Evolutionary conservation across 92 coral and sea anemone species (phyloP).

Genomic region (Heliopora coerulea): DNA sequence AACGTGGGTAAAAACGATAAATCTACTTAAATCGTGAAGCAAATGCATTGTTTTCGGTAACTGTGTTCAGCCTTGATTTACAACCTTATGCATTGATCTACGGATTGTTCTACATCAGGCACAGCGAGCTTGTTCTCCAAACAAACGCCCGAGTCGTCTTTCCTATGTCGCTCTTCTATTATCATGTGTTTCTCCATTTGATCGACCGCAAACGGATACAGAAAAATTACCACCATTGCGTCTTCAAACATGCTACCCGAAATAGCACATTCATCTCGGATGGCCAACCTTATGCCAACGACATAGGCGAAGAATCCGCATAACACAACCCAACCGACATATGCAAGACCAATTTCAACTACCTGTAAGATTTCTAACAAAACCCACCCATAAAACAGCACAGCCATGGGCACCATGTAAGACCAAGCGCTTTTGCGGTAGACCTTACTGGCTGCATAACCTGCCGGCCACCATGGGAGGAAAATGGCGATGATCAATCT

Average conservation of each 20-base stretch:
- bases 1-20: no score
- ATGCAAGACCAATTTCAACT: conserved; percentile 53
- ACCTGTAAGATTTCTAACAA: conserved; percentile 54
- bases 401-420: conserved; percentile 60
- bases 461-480: conserved; percentile 66
- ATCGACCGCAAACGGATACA: conserved; percentile 70
- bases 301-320: conserved; percentile 64
- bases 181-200: conserved; percentile 79
- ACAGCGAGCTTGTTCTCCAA: conserved; percentile 15
- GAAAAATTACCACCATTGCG: conserved; percentile 59
- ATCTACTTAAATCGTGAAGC: no score
- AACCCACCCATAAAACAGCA: conserved; percentile 63
- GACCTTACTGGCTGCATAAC: conserved; percentile 63
- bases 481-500: conserved; percentile 53
- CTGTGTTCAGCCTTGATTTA: background rate
- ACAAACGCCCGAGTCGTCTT: conserved; percentile 13
- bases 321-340: conserved; percentile 65
- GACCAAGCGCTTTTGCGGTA: conserved; percentile 40
- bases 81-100: background rate
- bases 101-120: background rate
- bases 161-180: conserved; percentile 31
- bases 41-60: no score
- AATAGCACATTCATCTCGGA: conserved; percentile 72
- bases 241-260: conserved; percentile 75
- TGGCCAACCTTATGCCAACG: conserved; percentile 60